A percentile compares a stretch with the other conserved stretches of the same genome.
These are phyloP conservation scores for Boloria euphrosyne DNA, from an alignment of 2,888 invertebrate genomes.

Conservation along the genomic window DNA sequence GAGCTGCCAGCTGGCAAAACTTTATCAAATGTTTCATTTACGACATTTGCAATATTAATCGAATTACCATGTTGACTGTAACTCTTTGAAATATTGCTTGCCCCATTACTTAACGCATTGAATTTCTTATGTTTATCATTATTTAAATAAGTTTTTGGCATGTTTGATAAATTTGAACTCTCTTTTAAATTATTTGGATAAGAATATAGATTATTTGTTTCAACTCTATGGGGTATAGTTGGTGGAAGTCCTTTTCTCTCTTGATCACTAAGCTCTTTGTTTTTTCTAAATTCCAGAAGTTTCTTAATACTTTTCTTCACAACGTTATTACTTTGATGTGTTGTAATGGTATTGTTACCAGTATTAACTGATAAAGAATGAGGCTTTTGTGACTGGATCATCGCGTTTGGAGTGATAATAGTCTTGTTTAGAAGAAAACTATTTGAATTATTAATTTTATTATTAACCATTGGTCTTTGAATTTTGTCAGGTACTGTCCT, in stretches of 20 bases:
- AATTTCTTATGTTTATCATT: constrained; percentile 52
- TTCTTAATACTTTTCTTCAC: constrained; percentile 58
- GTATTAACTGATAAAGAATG: neutral
- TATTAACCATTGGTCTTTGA: constrained; percentile 11
- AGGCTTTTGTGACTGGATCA: neutral
- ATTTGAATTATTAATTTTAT: constrained; percentile 3
- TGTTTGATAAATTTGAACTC: constrained; percentile 37
- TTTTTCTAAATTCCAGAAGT: constrained; percentile 59
- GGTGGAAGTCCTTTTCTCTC: constrained; percentile 1
- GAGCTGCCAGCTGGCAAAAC: neutral
- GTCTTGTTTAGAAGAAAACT: constrained; percentile 15
- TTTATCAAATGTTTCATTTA: constrained; percentile 8
- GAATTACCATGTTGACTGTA: constrained; percentile 23
- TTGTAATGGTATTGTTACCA: neutral
- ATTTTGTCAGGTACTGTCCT: constrained; percentile 35
- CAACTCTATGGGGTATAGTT: neutral
- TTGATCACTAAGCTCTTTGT: constrained; percentile 44
- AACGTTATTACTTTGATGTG: constrained; percentile 6
- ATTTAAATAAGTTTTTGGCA: constrained; percentile 51
- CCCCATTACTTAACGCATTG: constrained; percentile 45
- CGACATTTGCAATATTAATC: neutral
- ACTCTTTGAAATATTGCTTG: constrained; percentile 41
- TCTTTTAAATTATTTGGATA: constrained; percentile 7
- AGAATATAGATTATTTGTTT: neutral
- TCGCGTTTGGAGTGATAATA: neutral